These are phyloP conservation scores for Chrosomus eos DNA, from an alignment of 2,797 vertebrate genomes.

Conservation along the genomic window DNA sequence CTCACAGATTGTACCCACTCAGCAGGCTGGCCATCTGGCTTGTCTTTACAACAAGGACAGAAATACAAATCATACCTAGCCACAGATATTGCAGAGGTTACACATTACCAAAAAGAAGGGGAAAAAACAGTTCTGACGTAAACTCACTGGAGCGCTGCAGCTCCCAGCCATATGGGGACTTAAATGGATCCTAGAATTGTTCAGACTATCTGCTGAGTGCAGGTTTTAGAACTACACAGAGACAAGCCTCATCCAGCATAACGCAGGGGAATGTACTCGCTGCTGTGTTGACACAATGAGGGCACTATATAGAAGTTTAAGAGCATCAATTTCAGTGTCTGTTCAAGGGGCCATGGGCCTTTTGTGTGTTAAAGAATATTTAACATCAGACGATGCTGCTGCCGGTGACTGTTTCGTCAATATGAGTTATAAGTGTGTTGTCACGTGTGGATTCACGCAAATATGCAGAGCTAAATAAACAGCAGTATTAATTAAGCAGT, in stretches of 20 bases:
- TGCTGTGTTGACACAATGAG: constrained; percentile 42
- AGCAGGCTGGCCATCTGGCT: constrained; percentile 77
- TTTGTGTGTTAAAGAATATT: constrained; percentile 10
- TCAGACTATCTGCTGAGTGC: constrained; percentile 26
- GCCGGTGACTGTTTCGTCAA: background rate
- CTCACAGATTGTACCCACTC: constrained; percentile 74
- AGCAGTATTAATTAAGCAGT: background rate
- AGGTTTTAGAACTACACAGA: constrained; percentile 25
- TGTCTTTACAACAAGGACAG: constrained; percentile 70
- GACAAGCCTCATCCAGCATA: constrained; percentile 27
- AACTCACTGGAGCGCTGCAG: constrained; percentile 18
- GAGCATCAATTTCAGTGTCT: constrained; percentile 15
- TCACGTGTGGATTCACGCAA: background rate
- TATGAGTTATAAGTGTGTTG: background rate
- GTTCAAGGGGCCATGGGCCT: background rate
- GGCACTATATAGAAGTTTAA: constrained; percentile 30
- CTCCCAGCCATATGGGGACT: constrained; percentile 29
- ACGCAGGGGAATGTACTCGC: constrained; percentile 6
- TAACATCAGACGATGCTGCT: background rate
- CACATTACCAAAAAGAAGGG: background rate
- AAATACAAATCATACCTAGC: constrained; percentile 72
- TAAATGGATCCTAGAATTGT: constrained; percentile 16
- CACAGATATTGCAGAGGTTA: constrained; percentile 75
- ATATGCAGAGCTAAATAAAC: background rate
- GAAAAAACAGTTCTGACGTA: background rate